Evolutionary conservation across 2,797 vertebrate species (phyloP), one percentile per base, ranked within the genome.

Genomic region (Enteromius fasciolatus): DNA sequence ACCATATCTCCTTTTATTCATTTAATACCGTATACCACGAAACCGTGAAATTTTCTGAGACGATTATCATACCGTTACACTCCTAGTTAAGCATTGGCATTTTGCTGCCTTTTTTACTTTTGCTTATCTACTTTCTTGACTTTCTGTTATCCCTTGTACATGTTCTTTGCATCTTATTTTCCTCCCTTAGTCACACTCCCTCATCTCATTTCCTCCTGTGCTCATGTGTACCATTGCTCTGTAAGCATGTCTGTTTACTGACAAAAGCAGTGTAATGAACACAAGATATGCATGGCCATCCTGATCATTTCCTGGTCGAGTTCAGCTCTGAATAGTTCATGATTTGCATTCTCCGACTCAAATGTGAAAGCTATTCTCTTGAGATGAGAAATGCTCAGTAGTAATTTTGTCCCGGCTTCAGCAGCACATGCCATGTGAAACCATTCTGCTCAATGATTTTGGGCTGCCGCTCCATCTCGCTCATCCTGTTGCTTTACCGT

Each of bases 241-340:
- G 20, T 17, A 76, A 81, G 50, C 46, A 28, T 81, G 74, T 80
- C 82, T 87, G 70, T 86, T 81, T 88, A 74, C 64, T 61, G 79
- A 57, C 33, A 54, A 82, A 57, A 66, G 76, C 52, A 4, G 69
- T 61, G 31, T 86, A 85, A 87, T 85, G 80, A 86, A 76, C 81
- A 72, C 61, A 79, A 85, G 86, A 86, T 84, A 88, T 87, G 87
- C 78, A 73, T 36, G 59, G 81, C 68, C 83, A 76, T 78, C 83
- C 67, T 69, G 76, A 85, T 86, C 76, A 86, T 87, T 87, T 89
- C 84, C 87, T 89, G 80, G 59, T 83, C 63, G 39, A 25, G 76
- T 80, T 83, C 81, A 59, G 85, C 83, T 84, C 61, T 23, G 70
- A 86, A 86, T 84, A 82, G 83, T 79, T 86, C 80, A 78, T 81